phyloP scores from a whole-genome alignment of 1,140 invertebrate genomes.

The Anagrus nilaparvatae region DNA sequence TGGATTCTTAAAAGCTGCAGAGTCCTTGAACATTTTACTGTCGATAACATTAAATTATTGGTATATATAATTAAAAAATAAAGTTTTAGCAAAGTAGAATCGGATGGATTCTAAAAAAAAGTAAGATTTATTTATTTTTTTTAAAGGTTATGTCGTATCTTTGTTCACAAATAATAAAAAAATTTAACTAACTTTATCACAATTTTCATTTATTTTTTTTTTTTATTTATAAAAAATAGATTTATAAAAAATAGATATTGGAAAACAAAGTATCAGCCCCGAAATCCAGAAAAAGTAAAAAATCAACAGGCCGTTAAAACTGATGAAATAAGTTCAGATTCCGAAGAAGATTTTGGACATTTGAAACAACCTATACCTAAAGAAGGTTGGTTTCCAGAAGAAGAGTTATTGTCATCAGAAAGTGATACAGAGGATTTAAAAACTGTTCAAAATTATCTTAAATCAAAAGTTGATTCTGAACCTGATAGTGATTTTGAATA shows the following conservation, averaged over 20 bases:
- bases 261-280: constrained; percentile 8
- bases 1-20: no score
- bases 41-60: no score
- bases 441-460: no score
- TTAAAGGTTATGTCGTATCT: no score
- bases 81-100: no score
- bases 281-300: not conserved
- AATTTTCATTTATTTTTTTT: not conserved
- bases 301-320: constrained; percentile 1
- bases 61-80: no score
- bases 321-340: constrained; percentile 4
- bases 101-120: constrained; percentile 15
- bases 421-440: constrained; percentile 13
- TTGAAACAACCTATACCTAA: constrained; percentile 9
- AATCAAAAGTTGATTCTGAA: no score
- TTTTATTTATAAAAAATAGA: not conserved
- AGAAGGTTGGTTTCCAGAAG: constrained; percentile 11
- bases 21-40: no score
- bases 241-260: constrained; percentile 7
- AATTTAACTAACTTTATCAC: no score
- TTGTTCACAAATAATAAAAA: no score
- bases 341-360: constrained; percentile 10
- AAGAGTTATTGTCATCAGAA: constrained; percentile 1
- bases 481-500: no score
- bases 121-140: no score